Conservation (phyloP, 2,888 invertebrate species). For the Stegophylla sp. region DNA sequence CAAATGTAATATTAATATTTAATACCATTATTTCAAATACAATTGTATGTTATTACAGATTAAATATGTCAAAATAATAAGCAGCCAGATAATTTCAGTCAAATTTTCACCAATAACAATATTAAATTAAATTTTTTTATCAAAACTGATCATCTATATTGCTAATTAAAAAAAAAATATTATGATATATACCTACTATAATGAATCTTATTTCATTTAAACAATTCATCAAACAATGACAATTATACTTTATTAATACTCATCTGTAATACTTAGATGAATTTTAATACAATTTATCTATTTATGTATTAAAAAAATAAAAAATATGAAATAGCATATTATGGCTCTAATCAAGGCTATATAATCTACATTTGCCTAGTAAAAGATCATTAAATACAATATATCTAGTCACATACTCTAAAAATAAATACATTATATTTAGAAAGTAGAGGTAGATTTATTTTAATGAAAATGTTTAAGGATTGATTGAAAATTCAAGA, state of each 20-base stretch:
- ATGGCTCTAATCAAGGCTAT: conserved; percentile 33
- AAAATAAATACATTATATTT: conserved; percentile 48
- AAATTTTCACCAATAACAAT: conserved; percentile 8
- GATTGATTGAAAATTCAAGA: background rate
- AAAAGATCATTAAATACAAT: conserved; percentile 41
- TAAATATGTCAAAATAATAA: conserved; percentile 18
- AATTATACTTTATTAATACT: conserved; percentile 26
- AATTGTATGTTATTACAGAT: background rate
- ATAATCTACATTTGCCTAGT: conserved; percentile 37
- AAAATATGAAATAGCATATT: conserved; percentile 52
- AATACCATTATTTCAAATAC: background rate
- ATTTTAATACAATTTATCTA: background rate
- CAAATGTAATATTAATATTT: background rate
- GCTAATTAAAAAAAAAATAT: conserved; percentile 24
- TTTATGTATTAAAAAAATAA: conserved; percentile 54
- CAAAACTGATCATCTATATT: conserved; percentile 21
- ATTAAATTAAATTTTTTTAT: background rate
- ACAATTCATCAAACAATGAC: conserved; percentile 13
- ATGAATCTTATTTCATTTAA: conserved; percentile 31
- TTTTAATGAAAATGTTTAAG: conserved; percentile 28
- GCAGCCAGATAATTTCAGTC: conserved; percentile 5
- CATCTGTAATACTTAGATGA: conserved; percentile 13
- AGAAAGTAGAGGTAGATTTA: conserved; percentile 47
- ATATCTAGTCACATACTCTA: conserved; percentile 34
- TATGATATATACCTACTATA: conserved; percentile 6